Percentiles rank a stretch among this genome's conserved stretches.
Conservation (phyloP, 2,113 vertebrate genomes). For the Piaya cayana region DNA sequence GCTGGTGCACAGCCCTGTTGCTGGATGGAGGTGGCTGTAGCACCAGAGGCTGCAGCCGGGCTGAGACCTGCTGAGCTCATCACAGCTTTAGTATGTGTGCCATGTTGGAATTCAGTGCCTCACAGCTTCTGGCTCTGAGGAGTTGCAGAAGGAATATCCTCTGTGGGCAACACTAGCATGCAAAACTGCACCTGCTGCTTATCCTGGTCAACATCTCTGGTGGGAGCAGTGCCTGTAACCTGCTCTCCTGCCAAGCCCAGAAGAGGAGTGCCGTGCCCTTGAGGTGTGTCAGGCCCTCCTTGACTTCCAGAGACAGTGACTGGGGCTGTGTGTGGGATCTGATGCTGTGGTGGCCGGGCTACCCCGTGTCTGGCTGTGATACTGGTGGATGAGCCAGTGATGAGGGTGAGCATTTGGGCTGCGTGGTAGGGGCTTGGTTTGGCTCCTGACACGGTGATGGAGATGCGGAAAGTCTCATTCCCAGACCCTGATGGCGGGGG, state of each 20-base stretch:
- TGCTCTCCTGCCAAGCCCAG: neutral
- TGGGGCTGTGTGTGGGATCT: accelerated
- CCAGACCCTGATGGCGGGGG: no score
- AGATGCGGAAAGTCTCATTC: neutral
- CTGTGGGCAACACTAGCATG: neutral
- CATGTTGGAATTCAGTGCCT: accelerated
- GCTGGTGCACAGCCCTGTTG: neutral
- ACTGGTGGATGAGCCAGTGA: neutral
- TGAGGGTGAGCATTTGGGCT: accelerated
- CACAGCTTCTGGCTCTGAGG: neutral
- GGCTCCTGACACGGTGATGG: neutral
- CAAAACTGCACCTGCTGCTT: neutral
- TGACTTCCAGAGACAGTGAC: neutral
- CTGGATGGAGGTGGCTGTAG: neutral
- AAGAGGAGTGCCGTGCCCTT: accelerated
- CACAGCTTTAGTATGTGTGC: neutral
- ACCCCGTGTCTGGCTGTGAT: neutral
- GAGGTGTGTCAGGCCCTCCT: accelerated
- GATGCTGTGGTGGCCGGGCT: neutral
- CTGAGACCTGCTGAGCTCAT: neutral
- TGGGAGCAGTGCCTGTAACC: accelerated
- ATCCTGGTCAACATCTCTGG: neutral
- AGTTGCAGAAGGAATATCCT: neutral
- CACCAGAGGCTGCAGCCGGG: neutral
- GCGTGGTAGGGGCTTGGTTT: neutral